Conservation (phyloP, 2,113 vertebrate species). For the Tupaia tana region DNA sequence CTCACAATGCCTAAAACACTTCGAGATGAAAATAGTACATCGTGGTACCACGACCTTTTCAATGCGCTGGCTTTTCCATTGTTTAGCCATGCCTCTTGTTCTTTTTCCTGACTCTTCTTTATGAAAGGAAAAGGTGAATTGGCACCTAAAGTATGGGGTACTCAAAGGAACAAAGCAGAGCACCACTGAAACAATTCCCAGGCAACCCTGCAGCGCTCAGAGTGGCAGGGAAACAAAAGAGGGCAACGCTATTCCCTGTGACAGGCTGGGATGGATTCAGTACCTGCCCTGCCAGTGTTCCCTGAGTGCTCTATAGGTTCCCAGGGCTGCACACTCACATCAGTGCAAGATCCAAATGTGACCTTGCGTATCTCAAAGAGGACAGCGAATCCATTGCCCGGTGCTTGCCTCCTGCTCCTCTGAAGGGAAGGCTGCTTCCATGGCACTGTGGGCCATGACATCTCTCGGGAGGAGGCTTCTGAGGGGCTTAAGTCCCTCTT, state of each 20-base stretch:
- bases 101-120: conserved; percentile 63
- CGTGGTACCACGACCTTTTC: conserved; percentile 59
- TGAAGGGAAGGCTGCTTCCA: not conserved
- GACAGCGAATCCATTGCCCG: not conserved
- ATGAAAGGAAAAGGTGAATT: conserved; percentile 59
- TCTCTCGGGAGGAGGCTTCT: not conserved
- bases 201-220: not conserved
- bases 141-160: conserved; percentile 66
- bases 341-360: not conserved
- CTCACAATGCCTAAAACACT: conserved; percentile 52
- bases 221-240: conserved; percentile 47
- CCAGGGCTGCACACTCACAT: not conserved
- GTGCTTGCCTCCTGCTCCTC: not conserved
- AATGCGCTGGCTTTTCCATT: conserved; percentile 54
- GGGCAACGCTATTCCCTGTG: not conserved
- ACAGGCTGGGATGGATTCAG: not conserved
- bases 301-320: not conserved
- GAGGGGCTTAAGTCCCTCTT: not conserved
- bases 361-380: not conserved
- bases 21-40: conserved; percentile 57
- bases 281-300: not conserved
- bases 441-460: not conserved
- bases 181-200: conserved; percentile 37
- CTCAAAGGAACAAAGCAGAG: conserved; percentile 57
- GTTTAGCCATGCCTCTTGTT: conserved; percentile 42